phyloP scores from a whole-genome alignment of 2,888 invertebrate species.

The Enchytraeus crypticus region DNA sequence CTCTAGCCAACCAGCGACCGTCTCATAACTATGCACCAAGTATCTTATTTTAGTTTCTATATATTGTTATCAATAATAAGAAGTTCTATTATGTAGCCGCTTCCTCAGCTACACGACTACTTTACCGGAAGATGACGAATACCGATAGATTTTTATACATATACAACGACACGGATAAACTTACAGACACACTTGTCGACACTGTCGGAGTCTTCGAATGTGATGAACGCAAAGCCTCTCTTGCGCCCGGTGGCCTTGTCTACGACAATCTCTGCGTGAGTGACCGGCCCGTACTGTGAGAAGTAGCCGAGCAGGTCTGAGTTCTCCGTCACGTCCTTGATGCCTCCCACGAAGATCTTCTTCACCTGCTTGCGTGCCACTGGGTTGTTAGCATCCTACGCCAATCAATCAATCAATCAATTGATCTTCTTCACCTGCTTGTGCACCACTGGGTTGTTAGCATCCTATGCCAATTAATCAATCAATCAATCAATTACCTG shows the following conservation, averaged over 20 bases:
- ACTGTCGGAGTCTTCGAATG: slow-evolving; percentile 92
- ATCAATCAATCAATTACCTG: no score
- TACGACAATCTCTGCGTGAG: slow-evolving; percentile 74
- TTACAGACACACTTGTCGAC: slow-evolving; percentile 90
- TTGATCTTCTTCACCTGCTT: slow-evolving; percentile 85
- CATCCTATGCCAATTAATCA: no score
- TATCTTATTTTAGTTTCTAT: no score
- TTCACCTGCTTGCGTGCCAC: slow-evolving; percentile 82
- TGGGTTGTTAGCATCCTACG: slow-evolving; percentile 65
- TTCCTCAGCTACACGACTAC: no score
- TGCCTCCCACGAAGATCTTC: slow-evolving; percentile 85
- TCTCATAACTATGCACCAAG: no score
- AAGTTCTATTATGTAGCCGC: no score
- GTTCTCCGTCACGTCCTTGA: slow-evolving; percentile 85
- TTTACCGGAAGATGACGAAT: no score
- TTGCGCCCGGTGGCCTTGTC: slow-evolving; percentile 89
- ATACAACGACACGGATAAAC: no score
- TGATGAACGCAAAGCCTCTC: slow-evolving; percentile 90
- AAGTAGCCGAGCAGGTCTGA: slow-evolving; percentile 60
- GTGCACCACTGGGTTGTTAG: slow-evolving; percentile 75
- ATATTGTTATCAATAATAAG: no score
- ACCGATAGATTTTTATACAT: no score
- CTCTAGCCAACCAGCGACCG: no score
- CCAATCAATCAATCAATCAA: no score
- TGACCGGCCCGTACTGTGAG: slow-evolving; percentile 65